Percentiles rank a stretch among this genome's conserved stretches.
Conservation (phyloP, 2,888 invertebrate species). For the Tipula helvola region DNA sequence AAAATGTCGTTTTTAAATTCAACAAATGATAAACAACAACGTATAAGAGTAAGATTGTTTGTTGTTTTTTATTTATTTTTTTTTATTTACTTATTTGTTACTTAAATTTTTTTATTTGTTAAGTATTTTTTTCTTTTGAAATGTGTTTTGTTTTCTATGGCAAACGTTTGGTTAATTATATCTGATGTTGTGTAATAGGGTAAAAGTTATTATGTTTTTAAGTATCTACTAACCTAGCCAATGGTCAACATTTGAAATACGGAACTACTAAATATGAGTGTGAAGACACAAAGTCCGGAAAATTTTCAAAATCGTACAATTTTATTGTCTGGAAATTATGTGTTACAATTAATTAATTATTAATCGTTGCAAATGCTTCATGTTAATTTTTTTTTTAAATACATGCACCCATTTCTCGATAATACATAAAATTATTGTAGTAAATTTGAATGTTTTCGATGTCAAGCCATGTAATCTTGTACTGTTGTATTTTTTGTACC, state of each 20-base stretch:
- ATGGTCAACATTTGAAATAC: background rate
- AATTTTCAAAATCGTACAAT: background rate
- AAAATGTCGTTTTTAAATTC: constrained; percentile 75
- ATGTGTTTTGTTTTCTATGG: background rate
- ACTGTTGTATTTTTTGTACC: background rate
- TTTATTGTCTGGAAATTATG: background rate
- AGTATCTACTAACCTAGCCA: constrained; percentile 9
- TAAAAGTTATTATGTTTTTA: background rate
- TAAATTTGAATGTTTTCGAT: too few relatives aligned
- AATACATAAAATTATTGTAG: background rate
- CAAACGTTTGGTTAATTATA: background rate
- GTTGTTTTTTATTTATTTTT: constrained; percentile 11
- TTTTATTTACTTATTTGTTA: constrained; percentile 12
- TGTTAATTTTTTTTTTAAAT: background rate
- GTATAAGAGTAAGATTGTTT: constrained; percentile 73
- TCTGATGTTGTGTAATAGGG: background rate
- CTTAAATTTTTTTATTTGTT: constrained; percentile 7
- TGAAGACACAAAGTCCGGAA: background rate
- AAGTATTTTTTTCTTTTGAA: background rate
- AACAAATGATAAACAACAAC: constrained; percentile 65
- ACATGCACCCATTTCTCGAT: background rate
- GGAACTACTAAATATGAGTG: background rate
- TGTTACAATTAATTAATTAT: background rate
- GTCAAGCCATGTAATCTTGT: too few relatives aligned
- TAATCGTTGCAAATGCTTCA: background rate